These are phyloP conservation scores for Amphipyra tragopoginis DNA, from an alignment of 2,888 invertebrate species.

Conservation along the genomic window DNA sequence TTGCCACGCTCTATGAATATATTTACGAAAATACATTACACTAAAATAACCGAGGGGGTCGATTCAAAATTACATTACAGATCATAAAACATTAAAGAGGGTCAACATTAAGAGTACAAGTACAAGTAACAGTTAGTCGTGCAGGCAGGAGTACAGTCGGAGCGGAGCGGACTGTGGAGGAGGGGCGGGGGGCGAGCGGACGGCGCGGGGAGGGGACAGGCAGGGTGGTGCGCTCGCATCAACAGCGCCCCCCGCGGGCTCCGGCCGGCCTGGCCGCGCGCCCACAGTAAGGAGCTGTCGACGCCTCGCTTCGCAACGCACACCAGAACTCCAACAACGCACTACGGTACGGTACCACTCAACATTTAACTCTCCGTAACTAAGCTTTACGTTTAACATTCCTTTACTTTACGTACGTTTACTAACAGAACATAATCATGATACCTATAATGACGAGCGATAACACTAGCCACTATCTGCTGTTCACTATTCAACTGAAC, in stretches of 20 bases:
- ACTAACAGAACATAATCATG: slow-evolving; percentile 89
- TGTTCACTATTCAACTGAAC: slow-evolving; percentile 88
- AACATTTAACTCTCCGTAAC: slow-evolving; percentile 88
- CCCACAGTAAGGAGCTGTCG: slow-evolving; percentile 79
- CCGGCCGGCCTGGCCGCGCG: slow-evolving; percentile 42
- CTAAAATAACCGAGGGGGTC: slow-evolving; percentile 88
- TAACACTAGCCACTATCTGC: slow-evolving; percentile 90
- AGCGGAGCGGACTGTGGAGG: slow-evolving; percentile 73
- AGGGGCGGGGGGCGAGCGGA: slow-evolving; percentile 63
- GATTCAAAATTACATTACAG: slow-evolving; percentile 86
- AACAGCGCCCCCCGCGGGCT: slow-evolving; percentile 70
- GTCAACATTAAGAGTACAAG: slow-evolving; percentile 86
- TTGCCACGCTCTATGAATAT: slow-evolving; percentile 92
- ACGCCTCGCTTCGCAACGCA: slow-evolving; percentile 75
- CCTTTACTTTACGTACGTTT: slow-evolving; percentile 83
- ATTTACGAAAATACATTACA: slow-evolving; percentile 86
- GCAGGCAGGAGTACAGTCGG: slow-evolving; percentile 82
- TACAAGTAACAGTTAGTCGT: slow-evolving; percentile 85
- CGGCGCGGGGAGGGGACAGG: slow-evolving; percentile 60
- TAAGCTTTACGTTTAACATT: slow-evolving; percentile 88
- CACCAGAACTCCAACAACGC: slow-evolving; percentile 87
- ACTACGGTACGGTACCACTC: slow-evolving; percentile 89
- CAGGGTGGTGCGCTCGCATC: slow-evolving; percentile 66
- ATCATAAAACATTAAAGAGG: slow-evolving; percentile 87
- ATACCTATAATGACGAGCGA: slow-evolving; percentile 89